Base-by-base conservation (phyloP, 2,888 invertebrate species). In the Chironomus riparius region DNA sequence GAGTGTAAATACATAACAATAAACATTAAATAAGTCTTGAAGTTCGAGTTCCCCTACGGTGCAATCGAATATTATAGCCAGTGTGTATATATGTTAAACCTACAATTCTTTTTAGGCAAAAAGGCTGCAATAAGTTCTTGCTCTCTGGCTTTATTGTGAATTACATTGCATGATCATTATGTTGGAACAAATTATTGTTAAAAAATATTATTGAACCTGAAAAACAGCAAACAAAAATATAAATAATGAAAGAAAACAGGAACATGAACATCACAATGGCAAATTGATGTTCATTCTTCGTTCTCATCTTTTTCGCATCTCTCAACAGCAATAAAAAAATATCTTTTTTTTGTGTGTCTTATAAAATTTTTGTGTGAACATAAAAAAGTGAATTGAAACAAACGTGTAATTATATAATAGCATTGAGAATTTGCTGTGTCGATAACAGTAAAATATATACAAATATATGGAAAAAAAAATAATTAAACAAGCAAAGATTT, bases 111-210 rank as follows among this genome's bases (percentile, higher is more conserved):
- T 12, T n/a, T n/a, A n/a, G n/a, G n/a, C n/a, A 65, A 12, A 7
- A 65, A 65, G 13, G 62, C 22, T 65, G 62, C 62, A 65, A 65
- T 24, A 65, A 13, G 21, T 15, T 62, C 62, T 21, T 22, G 15
- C 21, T 65, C 24, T 15, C 62, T 24, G 65, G 38, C 28, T 28
- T 28, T 28, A 28, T 28, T 28, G 28, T 24, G 62, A 12, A 22
- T 12, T 65, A 12, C 62, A 21, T 24, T 74, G 47, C 74, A 74
- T 74, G 65, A 74, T 68, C 74, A 74, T 74, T 74, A 65, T 74
- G 74, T 65, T 74, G 74, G 28, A 74, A 68, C 68, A 62, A 74
- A 74, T 74, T 74, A 74, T 74, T 62, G 72, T 56, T 56, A 15
- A 56, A 50, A 56, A 18, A 56, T 56, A 56, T 38, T 38, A 38